These are phyloP conservation scores for Notothenia coriiceps DNA, from an alignment of 2,113 vertebrate genomes.

Conservation along the genomic window DNA sequence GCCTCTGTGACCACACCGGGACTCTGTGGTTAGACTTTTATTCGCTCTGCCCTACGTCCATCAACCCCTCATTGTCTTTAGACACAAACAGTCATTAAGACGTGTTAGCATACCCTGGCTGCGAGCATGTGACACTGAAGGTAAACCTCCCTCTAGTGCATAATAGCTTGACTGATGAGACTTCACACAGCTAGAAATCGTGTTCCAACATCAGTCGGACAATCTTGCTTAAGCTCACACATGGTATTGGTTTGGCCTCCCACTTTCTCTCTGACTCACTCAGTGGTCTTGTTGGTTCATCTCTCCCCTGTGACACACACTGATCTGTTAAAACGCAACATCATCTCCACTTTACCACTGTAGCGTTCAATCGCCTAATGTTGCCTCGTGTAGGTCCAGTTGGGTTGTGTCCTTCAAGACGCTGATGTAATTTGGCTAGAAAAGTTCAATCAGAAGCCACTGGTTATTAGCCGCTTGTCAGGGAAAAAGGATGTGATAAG, in stretches of 20 bases:
- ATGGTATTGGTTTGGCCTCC: slow-evolving; percentile 57
- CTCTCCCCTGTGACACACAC: slow-evolving; percentile 29
- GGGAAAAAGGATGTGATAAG: slow-evolving; percentile 69
- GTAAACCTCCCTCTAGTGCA: slow-evolving; percentile 21
- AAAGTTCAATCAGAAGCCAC: slow-evolving; percentile 37
- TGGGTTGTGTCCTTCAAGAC: slow-evolving; percentile 9
- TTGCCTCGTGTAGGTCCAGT: slow-evolving; percentile 13
- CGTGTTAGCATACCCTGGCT: slow-evolving; percentile 35
- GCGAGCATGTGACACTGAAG: slow-evolving; percentile 20
- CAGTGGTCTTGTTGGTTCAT: slow-evolving; percentile 18
- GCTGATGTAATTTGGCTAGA: slow-evolving; percentile 50
- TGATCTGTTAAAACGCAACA: slow-evolving; percentile 47
- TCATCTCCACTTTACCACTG: slow-evolving; percentile 4
- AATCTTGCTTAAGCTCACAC: slow-evolving; percentile 39
- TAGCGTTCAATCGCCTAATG: slow-evolving; percentile 8
- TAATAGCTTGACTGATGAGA: slow-evolving; percentile 11
- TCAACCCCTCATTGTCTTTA: slow-evolving; percentile 20
- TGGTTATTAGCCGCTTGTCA: slow-evolving; percentile 59
- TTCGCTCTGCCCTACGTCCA: slow-evolving; percentile 4
- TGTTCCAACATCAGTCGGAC: slow-evolving; percentile 17
- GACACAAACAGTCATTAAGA: slow-evolving; percentile 48
- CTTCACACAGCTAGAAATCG: slow-evolving; percentile 12
- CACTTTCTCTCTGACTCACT: slow-evolving; percentile 50
- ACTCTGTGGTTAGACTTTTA: slow-evolving; percentile 45
- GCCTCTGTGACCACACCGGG: slow-evolving; percentile 50